Evolutionary conservation across 2,113 vertebrate species (phyloP), one percentile per base, ranked within the genome.

Genomic region (Protobothrops flavoviridis): DNA sequence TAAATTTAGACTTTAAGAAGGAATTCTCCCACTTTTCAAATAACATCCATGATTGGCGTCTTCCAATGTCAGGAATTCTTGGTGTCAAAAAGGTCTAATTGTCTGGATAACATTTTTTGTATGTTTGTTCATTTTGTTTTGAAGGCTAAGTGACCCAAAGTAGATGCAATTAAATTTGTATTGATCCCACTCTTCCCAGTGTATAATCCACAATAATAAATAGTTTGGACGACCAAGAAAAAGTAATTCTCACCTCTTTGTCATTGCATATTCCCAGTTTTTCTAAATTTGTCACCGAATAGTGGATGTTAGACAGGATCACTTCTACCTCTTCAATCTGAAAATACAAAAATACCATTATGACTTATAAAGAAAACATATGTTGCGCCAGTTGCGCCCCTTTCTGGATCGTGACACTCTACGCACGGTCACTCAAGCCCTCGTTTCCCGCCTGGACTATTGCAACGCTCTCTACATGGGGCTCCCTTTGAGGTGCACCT

Each of bases 321-420:
- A 98, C 97, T 97, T 99, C 99, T 93, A 99, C 98, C 92, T 99
- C 98, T 87, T 99, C 98, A 87, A 99, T 98, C 99, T 99, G 96
- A 93, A 98, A 98, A 15, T 92, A 94, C 39, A 93, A 95, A 69
- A 97, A 87, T 20, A 91, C 94, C 74, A 95, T 26, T 43, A 0
- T 74, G 9, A 61, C 74, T 20, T 81, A 39, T 39, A 39, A 81
- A 81, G 33, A 81, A 81, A 81, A 39, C 85, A 50, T 86, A 26
- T 50, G n/a, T n/a, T n/a, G n/a, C n/a, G n/a, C n/a, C n/a, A n/a
- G n/a, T n/a, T n/a, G n/a, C n/a, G n/a, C n/a, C n/a, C n/a, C n/a
- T n/a, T n/a, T n/a, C n/a, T n/a, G n/a, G n/a, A n/a, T n/a, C n/a
- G n/a, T n/a, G n/a, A n/a, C n/a, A n/a, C n/a, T n/a, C n/a, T n/a